These are phyloP conservation scores for Plotosus lineatus DNA, from an alignment of 2,113 vertebrate genomes.

Conservation along the genomic window DNA sequence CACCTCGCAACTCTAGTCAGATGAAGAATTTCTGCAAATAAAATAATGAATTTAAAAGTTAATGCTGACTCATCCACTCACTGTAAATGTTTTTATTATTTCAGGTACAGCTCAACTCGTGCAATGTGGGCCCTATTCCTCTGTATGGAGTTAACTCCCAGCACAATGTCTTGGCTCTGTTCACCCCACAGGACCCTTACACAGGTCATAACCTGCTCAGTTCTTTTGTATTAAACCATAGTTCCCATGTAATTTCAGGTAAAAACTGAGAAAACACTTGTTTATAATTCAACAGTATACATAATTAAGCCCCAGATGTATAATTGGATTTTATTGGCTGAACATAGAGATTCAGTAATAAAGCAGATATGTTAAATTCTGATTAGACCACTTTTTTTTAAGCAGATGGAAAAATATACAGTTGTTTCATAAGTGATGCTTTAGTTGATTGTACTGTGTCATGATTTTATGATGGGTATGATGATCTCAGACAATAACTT, in stretches of 20 bases:
- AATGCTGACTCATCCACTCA: background rate
- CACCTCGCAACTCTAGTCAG: too few relatives aligned
- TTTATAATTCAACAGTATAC: background rate
- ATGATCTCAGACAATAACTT: too few relatives aligned
- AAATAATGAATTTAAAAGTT: too few relatives aligned
- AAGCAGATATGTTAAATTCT: background rate
- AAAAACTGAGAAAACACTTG: background rate
- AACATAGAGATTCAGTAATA: background rate
- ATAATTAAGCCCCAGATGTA: background rate
- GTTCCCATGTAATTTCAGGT: background rate
- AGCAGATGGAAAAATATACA: background rate
- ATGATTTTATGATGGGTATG: too few relatives aligned
- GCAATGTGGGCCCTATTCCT: constrained; percentile 77
- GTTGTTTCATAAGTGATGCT: background rate
- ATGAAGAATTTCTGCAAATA: too few relatives aligned
- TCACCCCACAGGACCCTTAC: constrained; percentile 75
- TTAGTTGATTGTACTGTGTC: too few relatives aligned
- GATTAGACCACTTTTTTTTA: background rate
- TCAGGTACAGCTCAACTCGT: constrained; percentile 77
- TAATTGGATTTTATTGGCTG: background rate
- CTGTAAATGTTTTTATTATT: background rate
- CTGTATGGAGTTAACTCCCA: constrained; percentile 77
- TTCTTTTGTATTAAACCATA: background rate
- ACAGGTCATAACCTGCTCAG: constrained; percentile 73
- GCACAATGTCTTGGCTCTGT: constrained; percentile 81